Evolutionary conservation across 1,140 invertebrate species (phyloP).

Genomic region (Psix sp.): DNA sequence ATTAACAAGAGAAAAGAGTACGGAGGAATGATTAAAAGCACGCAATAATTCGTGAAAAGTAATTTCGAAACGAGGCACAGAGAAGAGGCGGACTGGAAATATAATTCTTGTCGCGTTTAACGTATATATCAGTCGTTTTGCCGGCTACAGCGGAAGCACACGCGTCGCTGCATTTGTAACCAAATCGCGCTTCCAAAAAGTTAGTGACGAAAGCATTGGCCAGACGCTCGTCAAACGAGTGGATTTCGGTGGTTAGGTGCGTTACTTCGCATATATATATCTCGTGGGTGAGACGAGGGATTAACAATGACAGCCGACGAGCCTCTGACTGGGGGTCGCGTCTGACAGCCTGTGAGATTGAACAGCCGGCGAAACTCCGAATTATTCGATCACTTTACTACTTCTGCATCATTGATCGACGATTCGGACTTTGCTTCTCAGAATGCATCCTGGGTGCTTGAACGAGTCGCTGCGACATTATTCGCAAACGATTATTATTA

Average conservation of each 20-base stretch:
- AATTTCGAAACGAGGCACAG: constrained; percentile 25
- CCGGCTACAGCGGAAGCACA: constrained; percentile 45
- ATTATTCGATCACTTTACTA: constrained; percentile 43
- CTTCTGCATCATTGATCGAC: constrained; percentile 47
- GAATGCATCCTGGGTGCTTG: no score
- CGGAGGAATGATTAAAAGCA: constrained; percentile 17
- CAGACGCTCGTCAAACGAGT: constrained; percentile 57
- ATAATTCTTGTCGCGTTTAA: constrained; percentile 43
- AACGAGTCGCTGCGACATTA: background rate
- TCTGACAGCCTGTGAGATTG: constrained; percentile 57
- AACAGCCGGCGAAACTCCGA: constrained; percentile 50
- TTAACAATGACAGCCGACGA: constrained; percentile 57
- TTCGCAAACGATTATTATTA: constrained; percentile 17
- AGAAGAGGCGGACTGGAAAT: constrained; percentile 11
- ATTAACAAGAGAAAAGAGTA: background rate
- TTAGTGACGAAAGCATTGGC: constrained; percentile 54
- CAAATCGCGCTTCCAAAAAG: constrained; percentile 52
- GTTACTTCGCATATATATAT: constrained; percentile 40
- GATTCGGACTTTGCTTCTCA: constrained; percentile 15
- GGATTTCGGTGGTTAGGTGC: constrained; percentile 58
- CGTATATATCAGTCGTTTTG: constrained; percentile 41
- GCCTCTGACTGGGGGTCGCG: constrained; percentile 44
- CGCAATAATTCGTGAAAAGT: constrained; percentile 18
- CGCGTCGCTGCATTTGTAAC: constrained; percentile 52
- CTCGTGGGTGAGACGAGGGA: constrained; percentile 51